Evolutionary conservation across 37 sponge, comb jelly and placozoan species (phyloP).

Genomic region (Beroe forskalii): DNA sequence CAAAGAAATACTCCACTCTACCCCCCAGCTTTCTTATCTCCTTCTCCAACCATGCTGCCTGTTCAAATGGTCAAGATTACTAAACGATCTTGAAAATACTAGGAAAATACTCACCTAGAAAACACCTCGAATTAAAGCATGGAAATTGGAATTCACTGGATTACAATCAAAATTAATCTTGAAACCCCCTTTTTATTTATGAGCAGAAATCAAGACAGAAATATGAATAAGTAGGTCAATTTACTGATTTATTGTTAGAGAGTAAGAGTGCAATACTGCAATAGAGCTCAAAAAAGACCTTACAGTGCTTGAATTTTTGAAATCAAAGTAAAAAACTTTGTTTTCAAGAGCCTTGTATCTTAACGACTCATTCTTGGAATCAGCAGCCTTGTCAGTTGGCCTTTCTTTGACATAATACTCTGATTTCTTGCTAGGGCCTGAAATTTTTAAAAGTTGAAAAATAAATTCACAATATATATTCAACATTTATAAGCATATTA

Average conservation of each 20-base stretch:
- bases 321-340: constrained; percentile 53
- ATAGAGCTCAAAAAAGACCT: background rate
- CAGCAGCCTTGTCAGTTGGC: background rate
- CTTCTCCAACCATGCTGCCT: constrained; percentile 54
- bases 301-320: constrained; percentile 34
- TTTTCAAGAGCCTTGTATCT: constrained; percentile 54
- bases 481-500: too few relatives aligned
- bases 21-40: constrained; percentile 34
- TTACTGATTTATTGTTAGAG: background rate
- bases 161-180: too few relatives aligned
- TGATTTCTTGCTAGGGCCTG: constrained; percentile 6
- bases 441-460: too few relatives aligned
- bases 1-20: constrained; percentile 37
- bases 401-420: background rate
- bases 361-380: background rate
- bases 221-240: too few relatives aligned
- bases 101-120: too few relatives aligned
- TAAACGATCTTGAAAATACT: background rate
- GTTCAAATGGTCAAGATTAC: background rate
- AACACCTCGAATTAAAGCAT: too few relatives aligned
- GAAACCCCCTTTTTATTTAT: too few relatives aligned
- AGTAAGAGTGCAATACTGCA: background rate
- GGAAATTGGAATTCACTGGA: too few relatives aligned
- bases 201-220: too few relatives aligned
- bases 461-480: too few relatives aligned